Conservation (phyloP, 2,113 vertebrate genomes). For the Pseudopipra pipra region DNA sequence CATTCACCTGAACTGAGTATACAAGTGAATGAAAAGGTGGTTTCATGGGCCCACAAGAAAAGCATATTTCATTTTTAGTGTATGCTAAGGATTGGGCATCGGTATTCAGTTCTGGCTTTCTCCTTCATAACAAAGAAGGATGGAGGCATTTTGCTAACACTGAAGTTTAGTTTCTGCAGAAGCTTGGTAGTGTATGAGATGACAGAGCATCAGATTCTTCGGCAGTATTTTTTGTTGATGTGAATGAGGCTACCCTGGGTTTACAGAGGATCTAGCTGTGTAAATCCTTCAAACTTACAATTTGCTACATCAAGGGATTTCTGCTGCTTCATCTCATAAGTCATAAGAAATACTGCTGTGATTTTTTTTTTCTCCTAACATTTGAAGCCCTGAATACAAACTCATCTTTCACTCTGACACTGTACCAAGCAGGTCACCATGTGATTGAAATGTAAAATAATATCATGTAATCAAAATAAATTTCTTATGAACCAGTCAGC, state of each 20-base stretch:
- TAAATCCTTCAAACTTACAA: constrained; percentile 23
- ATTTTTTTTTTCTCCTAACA: background rate
- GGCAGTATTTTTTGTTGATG: background rate
- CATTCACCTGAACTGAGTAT: background rate
- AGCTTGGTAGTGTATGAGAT: background rate
- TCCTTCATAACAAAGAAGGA: constrained; percentile 10
- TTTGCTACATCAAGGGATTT: constrained; percentile 27
- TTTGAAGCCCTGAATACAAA: background rate
- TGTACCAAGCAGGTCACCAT: background rate
- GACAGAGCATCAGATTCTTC: background rate
- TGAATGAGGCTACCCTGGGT: background rate
- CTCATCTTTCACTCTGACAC: background rate
- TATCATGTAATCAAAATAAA: background rate
- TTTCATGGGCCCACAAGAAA: background rate
- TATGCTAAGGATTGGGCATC: background rate
- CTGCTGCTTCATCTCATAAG: constrained; percentile 13
- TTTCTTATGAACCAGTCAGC: background rate
- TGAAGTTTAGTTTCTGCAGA: constrained; percentile 15
- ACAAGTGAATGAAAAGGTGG: background rate
- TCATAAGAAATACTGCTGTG: constrained; percentile 4
- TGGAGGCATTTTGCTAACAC: background rate
- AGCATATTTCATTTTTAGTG: constrained; percentile 19
- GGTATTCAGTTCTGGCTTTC: background rate
- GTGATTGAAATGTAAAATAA: constrained; percentile 32
- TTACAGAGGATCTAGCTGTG: constrained; percentile 1